Conservation (phyloP, 2,888 invertebrate genomes). For the Papilio elwesi region DNA sequence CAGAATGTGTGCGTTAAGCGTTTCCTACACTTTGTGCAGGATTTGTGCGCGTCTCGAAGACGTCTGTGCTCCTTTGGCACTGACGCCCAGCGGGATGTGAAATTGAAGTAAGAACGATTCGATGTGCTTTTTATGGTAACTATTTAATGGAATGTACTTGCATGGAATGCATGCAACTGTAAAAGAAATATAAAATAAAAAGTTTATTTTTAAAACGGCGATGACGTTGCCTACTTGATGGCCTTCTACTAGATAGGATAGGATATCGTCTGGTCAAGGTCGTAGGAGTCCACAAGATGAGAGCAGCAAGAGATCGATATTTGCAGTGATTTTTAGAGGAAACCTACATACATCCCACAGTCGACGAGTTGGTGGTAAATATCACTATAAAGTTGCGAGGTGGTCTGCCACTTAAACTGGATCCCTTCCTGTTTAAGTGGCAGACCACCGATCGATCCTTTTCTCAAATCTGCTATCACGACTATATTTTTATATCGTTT, state of each 20-base stretch:
- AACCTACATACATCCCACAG: too few relatives aligned
- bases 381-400: too few relatives aligned
- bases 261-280: too few relatives aligned
- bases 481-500: too few relatives aligned
- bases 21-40: slow-evolving; percentile 77
- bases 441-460: too few relatives aligned
- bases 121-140: slow-evolving; percentile 60
- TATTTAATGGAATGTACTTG: slow-evolving; percentile 36
- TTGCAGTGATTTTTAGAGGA: too few relatives aligned
- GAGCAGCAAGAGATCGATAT: too few relatives aligned
- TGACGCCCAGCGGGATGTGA: slow-evolving; percentile 77
- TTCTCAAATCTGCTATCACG: too few relatives aligned
- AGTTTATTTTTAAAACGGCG: neutral
- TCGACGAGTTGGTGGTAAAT: too few relatives aligned
- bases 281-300: too few relatives aligned
- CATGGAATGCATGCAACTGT: slow-evolving; percentile 9
- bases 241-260: neutral
- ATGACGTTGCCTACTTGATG: neutral
- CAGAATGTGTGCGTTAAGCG: slow-evolving; percentile 82
- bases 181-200: slow-evolving; percentile 1
- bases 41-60: slow-evolving; percentile 72
- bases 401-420: too few relatives aligned
- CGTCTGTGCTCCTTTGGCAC: slow-evolving; percentile 59
- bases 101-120: slow-evolving; percentile 72
- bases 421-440: too few relatives aligned